Evolutionary conservation across 1,140 invertebrate genomes (phyloP).

Genomic region (Myzus persicae): DNA sequence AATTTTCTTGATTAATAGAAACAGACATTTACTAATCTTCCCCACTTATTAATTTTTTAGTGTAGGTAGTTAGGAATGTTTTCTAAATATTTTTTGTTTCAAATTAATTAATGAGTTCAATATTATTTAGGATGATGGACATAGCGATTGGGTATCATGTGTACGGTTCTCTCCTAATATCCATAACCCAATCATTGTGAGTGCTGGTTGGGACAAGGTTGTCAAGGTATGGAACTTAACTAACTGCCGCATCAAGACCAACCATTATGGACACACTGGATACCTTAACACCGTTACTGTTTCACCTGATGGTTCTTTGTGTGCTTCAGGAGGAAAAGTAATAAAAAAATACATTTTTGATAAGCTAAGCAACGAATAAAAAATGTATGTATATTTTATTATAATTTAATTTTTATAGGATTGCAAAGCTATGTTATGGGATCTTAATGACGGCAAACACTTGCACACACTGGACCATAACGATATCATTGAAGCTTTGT

Average conservation of each 20-base stretch:
- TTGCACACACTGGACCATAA: slow-evolving; percentile 98
- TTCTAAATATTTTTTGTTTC: not conserved
- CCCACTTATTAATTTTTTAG: too few species aligned
- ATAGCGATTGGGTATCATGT: slow-evolving; percentile 98
- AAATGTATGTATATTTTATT: not conserved
- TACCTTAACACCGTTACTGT: slow-evolving; percentile 99
- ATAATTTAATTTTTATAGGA: slow-evolving; percentile 70
- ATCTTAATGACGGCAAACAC: slow-evolving; percentile 99
- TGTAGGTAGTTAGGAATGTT: too few species aligned
- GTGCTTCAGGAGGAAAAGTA: slow-evolving; percentile 96
- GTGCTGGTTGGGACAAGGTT: slow-evolving; percentile 97
- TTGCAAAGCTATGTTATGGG: slow-evolving; percentile 99
- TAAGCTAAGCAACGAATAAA: not conserved
- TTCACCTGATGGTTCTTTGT: slow-evolving; percentile 98
- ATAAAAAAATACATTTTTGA: not conserved
- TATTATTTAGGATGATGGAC: slow-evolving; percentile 88
- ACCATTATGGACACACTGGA: slow-evolving; percentile 95
- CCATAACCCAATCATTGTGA: slow-evolving; percentile 98
- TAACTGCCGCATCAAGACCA: slow-evolving; percentile 98
- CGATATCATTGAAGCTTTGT: slow-evolving; percentile 96
- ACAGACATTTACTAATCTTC: too few species aligned
- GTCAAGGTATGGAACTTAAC: slow-evolving; percentile 99
- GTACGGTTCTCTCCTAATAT: slow-evolving; percentile 99
- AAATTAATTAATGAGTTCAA: not conserved
- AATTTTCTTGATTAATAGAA: too few species aligned